Conservation (phyloP, 2,113 vertebrate genomes). For the Lycaon pictus region DNA sequence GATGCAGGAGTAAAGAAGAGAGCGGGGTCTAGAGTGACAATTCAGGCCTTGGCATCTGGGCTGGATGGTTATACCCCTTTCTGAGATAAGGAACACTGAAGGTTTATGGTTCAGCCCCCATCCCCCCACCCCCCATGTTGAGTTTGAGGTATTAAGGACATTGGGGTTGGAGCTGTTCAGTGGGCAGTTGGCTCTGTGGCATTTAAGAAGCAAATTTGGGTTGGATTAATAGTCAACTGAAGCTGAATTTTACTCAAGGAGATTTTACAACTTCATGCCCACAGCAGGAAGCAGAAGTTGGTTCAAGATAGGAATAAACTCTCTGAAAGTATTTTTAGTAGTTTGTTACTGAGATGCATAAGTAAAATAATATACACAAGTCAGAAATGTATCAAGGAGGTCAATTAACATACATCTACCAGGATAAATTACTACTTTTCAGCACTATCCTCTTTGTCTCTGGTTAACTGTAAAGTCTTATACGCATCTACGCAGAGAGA, state of each 20-base stretch:
- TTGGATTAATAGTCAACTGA: constrained; percentile 21
- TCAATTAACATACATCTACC: neutral
- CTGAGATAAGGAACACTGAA: neutral
- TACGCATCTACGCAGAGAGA: neutral
- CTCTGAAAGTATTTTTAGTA: constrained; percentile 24
- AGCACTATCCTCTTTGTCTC: neutral
- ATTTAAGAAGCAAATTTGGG: neutral
- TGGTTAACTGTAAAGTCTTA: neutral
- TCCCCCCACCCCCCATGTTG: neutral
- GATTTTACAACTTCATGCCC: constrained; percentile 9
- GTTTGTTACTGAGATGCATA: constrained; percentile 32
- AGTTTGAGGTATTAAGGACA: neutral
- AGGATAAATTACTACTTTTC: constrained; percentile 34
- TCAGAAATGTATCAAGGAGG: neutral
- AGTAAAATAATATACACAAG: constrained; percentile 1
- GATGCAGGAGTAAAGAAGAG: neutral
- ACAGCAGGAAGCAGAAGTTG: neutral
- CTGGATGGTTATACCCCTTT: neutral
- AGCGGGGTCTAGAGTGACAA: neutral
- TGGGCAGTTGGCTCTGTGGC: neutral
- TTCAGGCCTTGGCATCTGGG: neutral
- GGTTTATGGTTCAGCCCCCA: neutral
- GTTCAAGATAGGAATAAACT: neutral
- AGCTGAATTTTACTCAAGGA: constrained; percentile 34
- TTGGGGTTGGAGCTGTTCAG: neutral